phyloP scores from a whole-genome alignment of 1,140 invertebrate genomes.

The Trichoplusia ni region DNA sequence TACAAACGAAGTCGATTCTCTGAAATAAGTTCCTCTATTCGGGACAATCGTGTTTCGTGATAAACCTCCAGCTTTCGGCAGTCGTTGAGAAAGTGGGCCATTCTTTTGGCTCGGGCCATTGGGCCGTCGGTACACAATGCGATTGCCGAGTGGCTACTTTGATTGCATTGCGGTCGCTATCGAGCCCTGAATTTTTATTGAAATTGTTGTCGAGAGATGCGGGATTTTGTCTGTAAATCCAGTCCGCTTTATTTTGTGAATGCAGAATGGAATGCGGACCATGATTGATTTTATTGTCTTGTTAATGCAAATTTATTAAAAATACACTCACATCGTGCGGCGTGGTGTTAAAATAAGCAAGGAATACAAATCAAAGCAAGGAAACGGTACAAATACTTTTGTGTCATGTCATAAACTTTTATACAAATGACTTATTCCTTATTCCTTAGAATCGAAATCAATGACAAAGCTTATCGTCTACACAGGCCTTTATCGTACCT shows the following conservation, averaged over 20 bases:
- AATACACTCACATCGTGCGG: too few relatives aligned
- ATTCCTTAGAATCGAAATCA: too few relatives aligned
- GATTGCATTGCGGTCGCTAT: conserved; percentile 21
- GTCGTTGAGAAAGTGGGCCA: conserved; percentile 9
- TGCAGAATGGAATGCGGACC: background rate
- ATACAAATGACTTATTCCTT: too few relatives aligned
- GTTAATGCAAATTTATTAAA: too few relatives aligned
- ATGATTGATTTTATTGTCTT: conserved; percentile 6
- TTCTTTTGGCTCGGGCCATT: conserved; percentile 3
- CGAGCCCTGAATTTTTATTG: conserved; percentile 20
- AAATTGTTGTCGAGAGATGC: conserved; percentile 11
- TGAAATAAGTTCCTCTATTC: conserved; percentile 12
- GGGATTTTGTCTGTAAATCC: conserved; percentile 6
- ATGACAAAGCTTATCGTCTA: too few relatives aligned
- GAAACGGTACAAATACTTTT: too few relatives aligned
- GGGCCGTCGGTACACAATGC: conserved; percentile 6
- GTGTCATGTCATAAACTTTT: too few relatives aligned
- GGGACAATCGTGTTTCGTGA: conserved; percentile 21
- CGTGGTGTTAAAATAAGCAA: too few relatives aligned
- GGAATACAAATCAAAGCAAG: too few relatives aligned
- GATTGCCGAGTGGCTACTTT: conserved; percentile 16
- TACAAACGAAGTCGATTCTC: conserved; percentile 26
- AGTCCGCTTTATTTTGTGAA: conserved; percentile 7
- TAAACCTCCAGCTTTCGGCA: conserved; percentile 7
- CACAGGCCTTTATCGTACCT: too few relatives aligned